A percentile compares a stretch with the other conserved stretches of the same genome.
Conservation (phyloP, 2,113 vertebrate genomes). For the Empidonax traillii region DNA sequence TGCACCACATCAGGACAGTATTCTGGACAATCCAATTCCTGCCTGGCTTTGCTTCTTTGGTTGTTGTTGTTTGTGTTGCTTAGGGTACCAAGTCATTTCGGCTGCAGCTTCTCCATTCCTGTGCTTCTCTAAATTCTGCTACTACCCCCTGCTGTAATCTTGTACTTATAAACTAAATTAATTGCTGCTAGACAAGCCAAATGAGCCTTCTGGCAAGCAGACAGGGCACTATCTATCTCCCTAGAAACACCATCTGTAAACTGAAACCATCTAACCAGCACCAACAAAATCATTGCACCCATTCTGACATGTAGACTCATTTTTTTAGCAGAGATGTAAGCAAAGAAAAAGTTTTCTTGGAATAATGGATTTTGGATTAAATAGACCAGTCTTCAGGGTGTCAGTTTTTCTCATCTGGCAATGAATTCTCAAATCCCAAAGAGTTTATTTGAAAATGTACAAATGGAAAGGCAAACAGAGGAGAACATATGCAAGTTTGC, state of each 20-base stretch:
- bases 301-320: not conserved
- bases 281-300: not conserved
- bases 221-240: not conserved
- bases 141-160: slow-evolving; percentile 42
- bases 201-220: not conserved
- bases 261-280: not conserved
- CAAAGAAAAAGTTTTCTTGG: not conserved
- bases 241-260: slow-evolving; percentile 33
- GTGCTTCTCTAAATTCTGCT: slow-evolving; percentile 19
- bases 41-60: slow-evolving; percentile 2
- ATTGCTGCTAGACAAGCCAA: slow-evolving; percentile 11
- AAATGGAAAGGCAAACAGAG: not conserved
- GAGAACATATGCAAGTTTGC: not conserved
- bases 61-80: slow-evolving; percentile 69
- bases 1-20: not conserved
- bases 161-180: not conserved
- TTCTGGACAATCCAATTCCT: slow-evolving; percentile 9
- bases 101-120: not conserved
- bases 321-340: not conserved
- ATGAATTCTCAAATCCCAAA: not conserved
- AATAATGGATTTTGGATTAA: slow-evolving; percentile 18
- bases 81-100: slow-evolving; percentile 46
- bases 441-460: slow-evolving; percentile 27
- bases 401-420: slow-evolving; percentile 10
- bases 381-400: not conserved